Evolutionary conservation across 2,113 vertebrate genomes (phyloP).

Genomic region (Thalassarche chlororhynchos): DNA sequence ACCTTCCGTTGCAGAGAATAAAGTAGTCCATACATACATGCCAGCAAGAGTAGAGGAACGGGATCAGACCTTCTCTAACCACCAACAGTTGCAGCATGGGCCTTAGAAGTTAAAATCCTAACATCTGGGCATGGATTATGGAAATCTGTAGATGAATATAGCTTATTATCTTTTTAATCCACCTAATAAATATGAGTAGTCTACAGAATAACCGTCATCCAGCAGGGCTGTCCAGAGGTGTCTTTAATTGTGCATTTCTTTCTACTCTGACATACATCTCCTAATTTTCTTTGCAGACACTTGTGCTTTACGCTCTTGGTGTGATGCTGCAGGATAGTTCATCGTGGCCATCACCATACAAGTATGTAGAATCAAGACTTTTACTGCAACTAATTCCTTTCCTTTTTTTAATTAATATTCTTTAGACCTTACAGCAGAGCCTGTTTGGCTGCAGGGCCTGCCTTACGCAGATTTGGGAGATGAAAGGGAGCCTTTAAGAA

Average conservation of each 20-base stretch:
- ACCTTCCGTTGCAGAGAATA: neutral
- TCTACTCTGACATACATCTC: neutral
- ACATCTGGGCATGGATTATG: neutral
- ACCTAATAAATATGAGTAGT: neutral
- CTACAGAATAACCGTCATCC: neutral
- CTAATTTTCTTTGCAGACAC: conserved; percentile 79
- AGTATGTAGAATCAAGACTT: conserved; percentile 70
- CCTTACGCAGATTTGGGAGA: neutral
- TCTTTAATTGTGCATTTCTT: neutral
- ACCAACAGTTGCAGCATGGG: neutral
- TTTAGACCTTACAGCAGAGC: neutral
- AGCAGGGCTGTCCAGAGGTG: neutral
- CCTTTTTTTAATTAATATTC: neutral
- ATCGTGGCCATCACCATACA: conserved; percentile 88
- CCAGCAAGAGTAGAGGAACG: neutral
- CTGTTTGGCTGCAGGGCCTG: neutral
- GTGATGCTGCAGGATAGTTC: conserved; percentile 90
- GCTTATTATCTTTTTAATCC: neutral
- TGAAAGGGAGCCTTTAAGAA: neutral
- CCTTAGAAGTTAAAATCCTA: conserved; percentile 8
- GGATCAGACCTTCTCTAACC: neutral
- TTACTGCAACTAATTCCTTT: neutral
- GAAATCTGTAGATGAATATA: neutral
- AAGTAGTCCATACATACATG: neutral
- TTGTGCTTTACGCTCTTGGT: conserved; percentile 94